A percentile compares a stretch with the other conserved stretches of the same genome.
Conservation (phyloP, 2,113 vertebrate species). For the Grammomys surdaster region DNA sequence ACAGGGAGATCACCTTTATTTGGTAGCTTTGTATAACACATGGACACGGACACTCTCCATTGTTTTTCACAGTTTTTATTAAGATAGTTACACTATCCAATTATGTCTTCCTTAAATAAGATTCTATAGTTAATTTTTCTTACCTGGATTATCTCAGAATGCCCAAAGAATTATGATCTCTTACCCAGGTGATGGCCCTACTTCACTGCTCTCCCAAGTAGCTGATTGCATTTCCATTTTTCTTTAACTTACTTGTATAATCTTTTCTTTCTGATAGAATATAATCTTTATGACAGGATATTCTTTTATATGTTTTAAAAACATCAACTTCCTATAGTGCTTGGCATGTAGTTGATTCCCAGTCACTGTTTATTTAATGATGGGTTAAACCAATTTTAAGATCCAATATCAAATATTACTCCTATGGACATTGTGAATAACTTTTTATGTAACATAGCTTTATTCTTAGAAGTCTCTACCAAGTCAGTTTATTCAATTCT, state of each 20-base stretch:
- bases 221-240: not conserved
- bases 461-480: not conserved
- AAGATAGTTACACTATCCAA: not conserved
- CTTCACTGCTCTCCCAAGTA: not conserved
- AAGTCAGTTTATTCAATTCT: not conserved
- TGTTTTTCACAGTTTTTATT: not conserved
- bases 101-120: not conserved
- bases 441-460: not conserved
- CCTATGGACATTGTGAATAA: constrained; percentile 19
- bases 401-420: not conserved
- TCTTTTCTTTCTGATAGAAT: not conserved
- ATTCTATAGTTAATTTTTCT: not conserved
- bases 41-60: not conserved
- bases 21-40: not conserved
- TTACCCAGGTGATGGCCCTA: not conserved
- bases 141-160: not conserved
- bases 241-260: not conserved
- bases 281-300: not conserved
- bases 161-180: not conserved
- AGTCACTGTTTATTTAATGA: not conserved
- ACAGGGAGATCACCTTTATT: not conserved
- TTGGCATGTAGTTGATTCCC: not conserved
- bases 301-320: not conserved
- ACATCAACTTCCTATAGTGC: not conserved
- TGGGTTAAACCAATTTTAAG: not conserved